Evolutionary conservation across 2,113 vertebrate genomes (phyloP).

Genomic region (Malurus melanocephalus): DNA sequence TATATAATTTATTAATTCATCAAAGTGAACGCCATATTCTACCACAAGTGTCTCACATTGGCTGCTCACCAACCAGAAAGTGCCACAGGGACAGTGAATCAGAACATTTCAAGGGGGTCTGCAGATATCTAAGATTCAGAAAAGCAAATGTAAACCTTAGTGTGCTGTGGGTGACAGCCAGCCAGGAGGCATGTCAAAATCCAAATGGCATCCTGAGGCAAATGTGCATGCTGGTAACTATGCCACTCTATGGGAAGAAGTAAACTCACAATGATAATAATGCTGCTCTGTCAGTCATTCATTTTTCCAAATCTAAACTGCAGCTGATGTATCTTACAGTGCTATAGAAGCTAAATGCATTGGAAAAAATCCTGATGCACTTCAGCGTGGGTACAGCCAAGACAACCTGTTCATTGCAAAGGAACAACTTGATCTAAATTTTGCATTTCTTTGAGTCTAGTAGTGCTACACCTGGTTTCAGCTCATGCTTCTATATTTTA

Average conservation of each 20-base stretch:
- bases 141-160: background rate
- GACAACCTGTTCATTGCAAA: background rate
- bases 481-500: background rate
- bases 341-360: background rate
- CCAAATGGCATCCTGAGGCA: background rate
- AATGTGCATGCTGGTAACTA: background rate
- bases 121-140: background rate
- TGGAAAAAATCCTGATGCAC: background rate
- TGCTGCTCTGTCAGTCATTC: background rate
- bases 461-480: background rate
- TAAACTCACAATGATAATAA: background rate
- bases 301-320: background rate
- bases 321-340: background rate
- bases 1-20: slow-evolving; percentile 6
- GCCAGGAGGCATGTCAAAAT: background rate
- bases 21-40: background rate
- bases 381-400: background rate
- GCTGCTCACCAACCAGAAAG: background rate
- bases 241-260: background rate
- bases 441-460: background rate
- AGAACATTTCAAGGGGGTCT: background rate
- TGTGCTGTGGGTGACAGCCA: background rate
- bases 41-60: background rate
- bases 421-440: background rate
- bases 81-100: background rate